Evolutionary conservation across 2,113 vertebrate genomes (phyloP).

Genomic region (Cairina moschata): DNA sequence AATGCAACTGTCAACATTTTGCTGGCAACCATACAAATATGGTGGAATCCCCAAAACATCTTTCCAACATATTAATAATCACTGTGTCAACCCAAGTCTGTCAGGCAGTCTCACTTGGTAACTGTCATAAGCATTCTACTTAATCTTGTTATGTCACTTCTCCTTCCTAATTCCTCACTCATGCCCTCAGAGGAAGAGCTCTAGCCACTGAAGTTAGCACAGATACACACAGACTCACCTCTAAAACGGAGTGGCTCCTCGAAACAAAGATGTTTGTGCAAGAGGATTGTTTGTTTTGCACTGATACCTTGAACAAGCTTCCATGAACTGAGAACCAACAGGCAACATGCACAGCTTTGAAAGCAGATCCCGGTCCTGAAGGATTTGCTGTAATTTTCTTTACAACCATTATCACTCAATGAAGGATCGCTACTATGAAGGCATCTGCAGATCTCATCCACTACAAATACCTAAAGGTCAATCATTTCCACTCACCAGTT

Average conservation of each 20-base stretch:
- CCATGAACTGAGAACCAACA: neutral
- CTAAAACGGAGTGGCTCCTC: fast-evolving
- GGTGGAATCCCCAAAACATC: slow-evolving; percentile 80
- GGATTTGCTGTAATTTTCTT: neutral
- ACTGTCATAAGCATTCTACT: slow-evolving; percentile 39
- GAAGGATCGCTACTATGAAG: neutral
- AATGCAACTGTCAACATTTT: slow-evolving; percentile 83
- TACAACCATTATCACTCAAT: fast-evolving
- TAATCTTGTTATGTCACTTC: slow-evolving; percentile 31
- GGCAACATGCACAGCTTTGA: fast-evolving
- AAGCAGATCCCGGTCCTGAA: neutral
- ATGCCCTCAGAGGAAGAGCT: neutral
- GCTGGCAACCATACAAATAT: slow-evolving; percentile 81
- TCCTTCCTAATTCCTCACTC: neutral
- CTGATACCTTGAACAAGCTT: fast-evolving
- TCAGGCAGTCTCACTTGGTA: slow-evolving; percentile 48
- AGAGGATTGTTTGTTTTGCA: neutral
- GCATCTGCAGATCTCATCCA: neutral
- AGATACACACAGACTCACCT: neutral
- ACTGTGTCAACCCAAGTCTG: slow-evolving; percentile 55
- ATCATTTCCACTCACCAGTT: neutral
- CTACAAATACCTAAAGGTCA: neutral
- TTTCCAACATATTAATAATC: slow-evolving; percentile 72
- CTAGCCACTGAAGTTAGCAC: neutral
- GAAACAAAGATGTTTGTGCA: neutral